Percentiles rank a stretch among this genome's conserved stretches.
Evolutionary conservation across 1,140 invertebrate genomes (phyloP).

Genomic region (Battus philenor): DNA sequence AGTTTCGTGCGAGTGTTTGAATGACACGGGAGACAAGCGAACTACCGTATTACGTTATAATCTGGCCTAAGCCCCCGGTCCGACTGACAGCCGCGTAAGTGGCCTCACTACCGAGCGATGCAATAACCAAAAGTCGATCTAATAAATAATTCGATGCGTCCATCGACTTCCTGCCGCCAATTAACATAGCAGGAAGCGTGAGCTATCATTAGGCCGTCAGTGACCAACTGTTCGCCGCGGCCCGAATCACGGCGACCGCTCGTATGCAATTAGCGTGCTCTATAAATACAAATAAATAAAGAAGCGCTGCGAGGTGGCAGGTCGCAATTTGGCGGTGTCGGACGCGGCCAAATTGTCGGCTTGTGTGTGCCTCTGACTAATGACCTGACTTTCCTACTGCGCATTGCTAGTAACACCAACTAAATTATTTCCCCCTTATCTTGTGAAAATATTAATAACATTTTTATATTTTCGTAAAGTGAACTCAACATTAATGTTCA

Average conservation of each 20-base stretch:
- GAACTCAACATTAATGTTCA: too few species aligned
- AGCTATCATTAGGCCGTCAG: slow-evolving; percentile 69
- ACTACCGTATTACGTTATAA: slow-evolving; percentile 73
- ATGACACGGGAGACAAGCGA: slow-evolving; percentile 50
- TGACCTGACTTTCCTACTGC: slow-evolving; percentile 51
- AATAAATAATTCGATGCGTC: slow-evolving; percentile 62
- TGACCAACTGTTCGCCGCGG: slow-evolving; percentile 63
- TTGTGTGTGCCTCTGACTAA: slow-evolving; percentile 62
- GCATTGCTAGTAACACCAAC: not conserved
- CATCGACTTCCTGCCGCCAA: slow-evolving; percentile 57
- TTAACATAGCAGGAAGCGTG: slow-evolving; percentile 67
- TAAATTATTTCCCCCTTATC: not conserved
- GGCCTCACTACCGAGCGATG: slow-evolving; percentile 45
- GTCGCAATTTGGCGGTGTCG: slow-evolving; percentile 56
- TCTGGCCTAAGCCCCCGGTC: slow-evolving; percentile 54
- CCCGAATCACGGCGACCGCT: slow-evolving; percentile 55
- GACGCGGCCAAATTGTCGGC: slow-evolving; percentile 56
- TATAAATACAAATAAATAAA: slow-evolving; percentile 73
- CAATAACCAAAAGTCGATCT: slow-evolving; percentile 47
- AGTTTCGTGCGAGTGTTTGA: too few species aligned
- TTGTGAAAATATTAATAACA: too few species aligned
- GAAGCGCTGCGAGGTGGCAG: slow-evolving; percentile 60
- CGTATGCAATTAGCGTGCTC: slow-evolving; percentile 65
- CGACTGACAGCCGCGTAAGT: slow-evolving; percentile 59
- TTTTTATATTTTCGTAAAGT: too few species aligned